Conservation (phyloP, 1,140 invertebrate genomes). For the Rhagoletis pomonella region DNA sequence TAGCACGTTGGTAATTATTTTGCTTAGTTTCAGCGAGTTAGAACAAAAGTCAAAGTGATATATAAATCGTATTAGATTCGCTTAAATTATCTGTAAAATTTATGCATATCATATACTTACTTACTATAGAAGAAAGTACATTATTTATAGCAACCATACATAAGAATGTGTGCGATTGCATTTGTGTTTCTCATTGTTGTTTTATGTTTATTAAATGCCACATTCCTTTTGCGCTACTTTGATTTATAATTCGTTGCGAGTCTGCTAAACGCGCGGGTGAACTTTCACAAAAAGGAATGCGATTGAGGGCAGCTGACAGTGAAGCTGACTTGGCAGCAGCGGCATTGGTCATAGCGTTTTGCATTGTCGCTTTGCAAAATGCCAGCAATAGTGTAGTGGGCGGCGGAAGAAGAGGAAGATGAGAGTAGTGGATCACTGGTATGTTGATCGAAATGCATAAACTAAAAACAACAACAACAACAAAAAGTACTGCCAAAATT, state of each 20-base stretch:
- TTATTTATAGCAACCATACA: too few relatives aligned
- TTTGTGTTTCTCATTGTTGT: neutral
- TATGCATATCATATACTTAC: too few relatives aligned
- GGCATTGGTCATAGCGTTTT: neutral
- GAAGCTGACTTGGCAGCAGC: neutral
- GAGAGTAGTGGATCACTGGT: too few relatives aligned
- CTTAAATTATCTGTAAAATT: too few relatives aligned
- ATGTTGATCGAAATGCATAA: neutral
- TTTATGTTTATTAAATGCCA: conserved; percentile 14
- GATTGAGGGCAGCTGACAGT: conserved; percentile 38
- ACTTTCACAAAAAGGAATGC: conserved; percentile 46
- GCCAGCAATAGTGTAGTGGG: neutral
- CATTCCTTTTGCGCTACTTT: conserved; percentile 16
- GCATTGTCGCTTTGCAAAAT: neutral
- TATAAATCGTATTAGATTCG: too few relatives aligned
- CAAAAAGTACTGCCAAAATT: neutral
- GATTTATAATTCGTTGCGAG: conserved; percentile 40
- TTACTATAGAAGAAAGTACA: too few relatives aligned
- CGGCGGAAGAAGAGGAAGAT: neutral
- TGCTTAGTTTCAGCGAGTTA: too few relatives aligned
- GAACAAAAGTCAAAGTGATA: too few relatives aligned
- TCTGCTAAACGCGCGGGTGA: conserved; percentile 15
- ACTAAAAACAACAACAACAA: neutral
- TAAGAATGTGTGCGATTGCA: too few relatives aligned
- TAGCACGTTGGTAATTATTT: too few relatives aligned